phyloP scores from a whole-genome alignment of 2,888 invertebrate genomes.

The Drosophila meridiana region DNA sequence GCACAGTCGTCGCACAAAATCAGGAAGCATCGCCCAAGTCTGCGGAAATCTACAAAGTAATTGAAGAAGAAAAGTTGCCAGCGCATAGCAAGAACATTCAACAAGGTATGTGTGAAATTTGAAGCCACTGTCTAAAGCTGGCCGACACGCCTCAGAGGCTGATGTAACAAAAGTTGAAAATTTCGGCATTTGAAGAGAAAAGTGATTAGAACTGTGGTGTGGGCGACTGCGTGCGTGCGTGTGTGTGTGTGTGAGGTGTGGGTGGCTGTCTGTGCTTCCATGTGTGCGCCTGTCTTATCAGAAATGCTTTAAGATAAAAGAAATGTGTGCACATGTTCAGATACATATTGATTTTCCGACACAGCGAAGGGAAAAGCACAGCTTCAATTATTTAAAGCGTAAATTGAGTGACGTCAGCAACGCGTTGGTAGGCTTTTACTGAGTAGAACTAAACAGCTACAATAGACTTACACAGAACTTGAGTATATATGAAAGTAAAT shows the following conservation, averaged over 20 bases:
- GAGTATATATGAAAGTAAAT: not conserved
- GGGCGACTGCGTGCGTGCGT: not conserved
- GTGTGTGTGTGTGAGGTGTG: not conserved
- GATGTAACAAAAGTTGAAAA: slow-evolving; percentile 54
- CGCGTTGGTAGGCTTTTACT: not conserved
- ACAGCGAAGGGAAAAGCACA: slow-evolving; percentile 3
- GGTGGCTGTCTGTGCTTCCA: not conserved
- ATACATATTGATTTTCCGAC: slow-evolving; percentile 55
- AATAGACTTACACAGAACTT: slow-evolving; percentile 1
- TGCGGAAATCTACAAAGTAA: slow-evolving; percentile 73
- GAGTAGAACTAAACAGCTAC: not conserved
- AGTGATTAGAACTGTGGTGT: not conserved
- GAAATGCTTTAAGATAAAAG: slow-evolving; percentile 32
- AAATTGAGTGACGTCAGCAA: slow-evolving; percentile 52
- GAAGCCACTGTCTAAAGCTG: not conserved
- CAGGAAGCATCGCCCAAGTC: slow-evolving; percentile 9
- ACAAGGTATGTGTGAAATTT: slow-evolving; percentile 52
- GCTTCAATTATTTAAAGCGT: slow-evolving; percentile 22
- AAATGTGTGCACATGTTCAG: slow-evolving; percentile 7
- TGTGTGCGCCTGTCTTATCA: slow-evolving; percentile 42
- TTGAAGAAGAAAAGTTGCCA: slow-evolving; percentile 67
- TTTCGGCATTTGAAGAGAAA: slow-evolving; percentile 5
- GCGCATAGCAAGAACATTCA: slow-evolving; percentile 23
- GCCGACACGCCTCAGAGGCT: slow-evolving; percentile 27
- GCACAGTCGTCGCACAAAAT: slow-evolving; percentile 37